phyloP scores from a whole-genome alignment of 2,113 vertebrate genomes.

The Cyrtonyx montezumae region DNA sequence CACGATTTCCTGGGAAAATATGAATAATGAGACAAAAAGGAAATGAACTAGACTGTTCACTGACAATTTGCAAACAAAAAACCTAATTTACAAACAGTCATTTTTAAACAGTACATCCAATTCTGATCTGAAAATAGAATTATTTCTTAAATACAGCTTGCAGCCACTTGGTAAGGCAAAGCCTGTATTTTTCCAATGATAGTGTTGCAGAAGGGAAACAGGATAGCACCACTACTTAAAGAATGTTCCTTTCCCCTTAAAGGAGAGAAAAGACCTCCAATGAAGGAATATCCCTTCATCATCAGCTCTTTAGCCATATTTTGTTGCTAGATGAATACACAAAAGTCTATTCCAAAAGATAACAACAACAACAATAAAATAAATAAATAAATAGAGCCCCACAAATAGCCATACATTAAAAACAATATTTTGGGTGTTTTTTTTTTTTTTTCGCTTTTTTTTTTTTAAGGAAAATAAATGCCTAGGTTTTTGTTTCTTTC shows the following conservation, averaged over 20 bases:
- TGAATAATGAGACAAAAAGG: background rate
- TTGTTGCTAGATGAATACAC: background rate
- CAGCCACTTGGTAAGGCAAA: background rate
- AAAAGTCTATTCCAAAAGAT: background rate
- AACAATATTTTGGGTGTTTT: background rate
- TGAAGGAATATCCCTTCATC: background rate
- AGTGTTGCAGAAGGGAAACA: background rate
- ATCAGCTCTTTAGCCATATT: background rate
- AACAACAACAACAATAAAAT: background rate
- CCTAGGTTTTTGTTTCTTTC: background rate
- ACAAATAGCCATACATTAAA: background rate
- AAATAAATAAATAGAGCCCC: too few species aligned
- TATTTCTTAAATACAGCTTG: background rate
- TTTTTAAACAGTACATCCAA: slow-evolving; percentile 25
- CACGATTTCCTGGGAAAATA: background rate
- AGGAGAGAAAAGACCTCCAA: background rate
- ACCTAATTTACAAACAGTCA: background rate
- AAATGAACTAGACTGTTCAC: background rate
- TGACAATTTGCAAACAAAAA: background rate
- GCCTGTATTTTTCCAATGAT: background rate
- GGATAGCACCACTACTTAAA: background rate
- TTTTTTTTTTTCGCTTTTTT: background rate
- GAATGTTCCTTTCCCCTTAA: slow-evolving; percentile 1
- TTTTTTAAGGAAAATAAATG: background rate
- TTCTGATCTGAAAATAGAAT: background rate